Base-by-base conservation (phyloP, 2,797 vertebrate species). In the Bryconaethiops microstoma region DNA sequence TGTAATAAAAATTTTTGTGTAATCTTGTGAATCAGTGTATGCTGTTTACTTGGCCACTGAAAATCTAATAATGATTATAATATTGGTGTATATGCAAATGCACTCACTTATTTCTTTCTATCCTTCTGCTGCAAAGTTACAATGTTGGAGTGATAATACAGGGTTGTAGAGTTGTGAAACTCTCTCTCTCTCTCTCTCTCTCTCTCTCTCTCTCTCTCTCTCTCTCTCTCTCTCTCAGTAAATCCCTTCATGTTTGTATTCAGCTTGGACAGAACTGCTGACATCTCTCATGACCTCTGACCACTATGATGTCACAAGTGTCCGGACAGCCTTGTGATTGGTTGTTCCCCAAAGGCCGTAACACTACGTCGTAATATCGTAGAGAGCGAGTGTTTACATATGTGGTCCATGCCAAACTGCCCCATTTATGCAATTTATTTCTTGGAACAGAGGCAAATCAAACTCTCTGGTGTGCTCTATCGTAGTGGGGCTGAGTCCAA, bases 251-350 rank as follows among this genome's bases (percentile, higher is more conserved):
- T 76, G n/a, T 54, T 59, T 65, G 23, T 23, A n/a, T 7, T 60
- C 23, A 76, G 72, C 71, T 74, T 52, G 64, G 82, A 79, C 82
- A 84, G 82, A 82, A 73, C 52, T 80, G 80, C 82, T 84, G 85
- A 82, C 80, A 80, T 72, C 63, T 80, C 60, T 76, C 60, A 69
- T 74, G 57, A 86, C 76, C 74, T 74, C 50, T 77, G 74, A 78
- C 76, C 71, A 68, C 79, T 69, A 35, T 63, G 55, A 82, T 57
- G 74, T 68, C 79, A 62, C 16, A 67, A 39, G 55, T 71, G 69
- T 81, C 74, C 64, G 67, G 54, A 71, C 69, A 55, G 71, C 13
- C 67, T 68, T 45, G 50, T 76, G 70, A 80, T 62, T 59, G 79
- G 77, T 55, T 77, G 80, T 29, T 83, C 64, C 70, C 69, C 70